Conservation (phyloP, 2,113 vertebrate genomes). For the Sisor rabdophorus region DNA sequence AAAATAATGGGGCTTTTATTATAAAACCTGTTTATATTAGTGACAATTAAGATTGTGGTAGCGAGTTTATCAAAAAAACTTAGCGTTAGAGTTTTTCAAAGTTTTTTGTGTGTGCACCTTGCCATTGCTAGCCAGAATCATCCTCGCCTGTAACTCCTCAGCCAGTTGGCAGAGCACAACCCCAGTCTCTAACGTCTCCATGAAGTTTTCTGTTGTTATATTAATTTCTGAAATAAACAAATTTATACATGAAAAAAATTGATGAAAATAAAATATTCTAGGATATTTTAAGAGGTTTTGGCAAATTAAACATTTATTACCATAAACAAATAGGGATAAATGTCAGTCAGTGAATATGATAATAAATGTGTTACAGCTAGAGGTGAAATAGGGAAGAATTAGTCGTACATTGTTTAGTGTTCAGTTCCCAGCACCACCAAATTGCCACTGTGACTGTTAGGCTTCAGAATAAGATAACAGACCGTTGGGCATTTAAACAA, state of each 20-base stretch:
- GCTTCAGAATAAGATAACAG: too few species aligned
- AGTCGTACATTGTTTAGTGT: too few species aligned
- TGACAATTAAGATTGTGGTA: neutral
- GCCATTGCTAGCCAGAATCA: conserved; percentile 73
- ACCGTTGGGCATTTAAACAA: too few species aligned
- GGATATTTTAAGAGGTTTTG: neutral
- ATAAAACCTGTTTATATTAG: neutral
- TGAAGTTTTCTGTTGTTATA: conserved; percentile 85
- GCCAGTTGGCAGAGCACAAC: conserved; percentile 90
- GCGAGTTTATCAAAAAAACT: neutral
- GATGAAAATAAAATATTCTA: too few species aligned
- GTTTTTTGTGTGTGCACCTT: conserved; percentile 72
- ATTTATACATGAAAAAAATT: neutral
- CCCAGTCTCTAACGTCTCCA: conserved; percentile 92
- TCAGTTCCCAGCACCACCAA: too few species aligned
- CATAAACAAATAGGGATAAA: neutral
- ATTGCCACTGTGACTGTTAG: too few species aligned
- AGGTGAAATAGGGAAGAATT: too few species aligned
- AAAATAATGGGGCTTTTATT: neutral
- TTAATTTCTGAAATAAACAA: conserved; percentile 74
- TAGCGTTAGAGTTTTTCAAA: too few species aligned
- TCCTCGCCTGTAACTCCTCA: conserved; percentile 86
- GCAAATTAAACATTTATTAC: neutral
- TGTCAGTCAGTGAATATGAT: too few species aligned
- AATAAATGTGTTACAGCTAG: too few species aligned